Percentiles rank a stretch among this genome's conserved stretches.
Evolutionary conservation across 2,113 vertebrate genomes (phyloP).

Genomic region (Platanista minor): DNA sequence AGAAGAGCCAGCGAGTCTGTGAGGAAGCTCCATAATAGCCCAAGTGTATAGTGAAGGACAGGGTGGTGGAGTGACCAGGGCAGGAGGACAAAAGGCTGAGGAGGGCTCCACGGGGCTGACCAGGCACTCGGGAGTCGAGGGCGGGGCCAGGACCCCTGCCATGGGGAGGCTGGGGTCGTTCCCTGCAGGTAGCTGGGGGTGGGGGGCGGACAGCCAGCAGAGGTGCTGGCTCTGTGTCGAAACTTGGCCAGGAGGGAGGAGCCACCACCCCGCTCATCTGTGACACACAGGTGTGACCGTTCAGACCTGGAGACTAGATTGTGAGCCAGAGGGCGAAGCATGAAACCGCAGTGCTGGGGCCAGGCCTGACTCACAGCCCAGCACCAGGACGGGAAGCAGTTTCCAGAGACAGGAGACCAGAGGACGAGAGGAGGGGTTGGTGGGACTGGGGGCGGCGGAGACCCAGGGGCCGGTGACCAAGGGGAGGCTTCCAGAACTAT

Average conservation of each 20-base stretch:
- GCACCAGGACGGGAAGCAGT: not conserved
- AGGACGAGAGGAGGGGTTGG: not conserved
- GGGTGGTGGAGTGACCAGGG: too few relatives aligned
- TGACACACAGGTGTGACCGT: fast-evolving
- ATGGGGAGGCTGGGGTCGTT: not conserved
- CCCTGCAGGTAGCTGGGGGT: not conserved
- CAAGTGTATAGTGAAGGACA: not conserved
- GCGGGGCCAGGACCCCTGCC: too few relatives aligned
- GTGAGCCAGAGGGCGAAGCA: not conserved
- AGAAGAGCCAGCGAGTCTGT: not conserved
- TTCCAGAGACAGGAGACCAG: not conserved
- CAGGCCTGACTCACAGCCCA: not conserved
- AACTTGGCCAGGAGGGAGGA: not conserved
- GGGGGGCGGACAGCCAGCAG: not conserved
- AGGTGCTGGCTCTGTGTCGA: not conserved
- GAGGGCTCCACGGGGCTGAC: not conserved
- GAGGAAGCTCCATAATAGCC: not conserved
- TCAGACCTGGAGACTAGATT: not conserved
- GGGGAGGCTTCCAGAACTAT: too few relatives aligned
- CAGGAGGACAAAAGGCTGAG: too few relatives aligned
- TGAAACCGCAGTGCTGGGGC: not conserved
- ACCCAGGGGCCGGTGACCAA: fast-evolving
- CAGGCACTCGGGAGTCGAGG: not conserved
- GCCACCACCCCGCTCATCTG: fast-evolving
- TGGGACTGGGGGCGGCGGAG: not conserved